These are phyloP conservation scores for Neoascia interrupta DNA, from an alignment of 2,888 invertebrate genomes.

Conservation along the genomic window DNA sequence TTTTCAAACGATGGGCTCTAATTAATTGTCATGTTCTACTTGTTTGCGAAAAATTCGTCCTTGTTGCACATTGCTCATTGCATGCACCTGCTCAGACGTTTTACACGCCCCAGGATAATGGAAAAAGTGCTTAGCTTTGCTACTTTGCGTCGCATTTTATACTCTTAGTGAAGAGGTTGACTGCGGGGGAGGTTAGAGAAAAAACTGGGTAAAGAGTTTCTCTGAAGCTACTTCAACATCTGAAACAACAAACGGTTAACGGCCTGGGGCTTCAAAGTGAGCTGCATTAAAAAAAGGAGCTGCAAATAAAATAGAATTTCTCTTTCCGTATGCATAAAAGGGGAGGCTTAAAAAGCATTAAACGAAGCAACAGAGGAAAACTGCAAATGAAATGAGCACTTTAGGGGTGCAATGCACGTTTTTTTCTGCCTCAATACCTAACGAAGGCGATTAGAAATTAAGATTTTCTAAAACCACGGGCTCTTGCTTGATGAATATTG, in stretches of 20 bases:
- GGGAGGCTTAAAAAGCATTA: neutral
- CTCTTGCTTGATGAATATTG: too few species aligned
- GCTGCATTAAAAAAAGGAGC: constrained; percentile 12
- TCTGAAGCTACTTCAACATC: constrained; percentile 42
- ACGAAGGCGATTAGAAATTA: too few species aligned
- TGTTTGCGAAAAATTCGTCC: constrained; percentile 5
- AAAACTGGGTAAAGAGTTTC: constrained; percentile 52
- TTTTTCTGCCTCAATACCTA: too few species aligned
- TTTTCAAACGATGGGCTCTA: constrained; percentile 41
- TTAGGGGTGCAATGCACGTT: too few species aligned
- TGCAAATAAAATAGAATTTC: constrained; percentile 27
- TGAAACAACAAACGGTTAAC: constrained; percentile 43
- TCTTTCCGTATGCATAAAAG: too few species aligned
- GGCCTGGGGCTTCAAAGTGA: constrained; percentile 26
- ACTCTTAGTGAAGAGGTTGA: constrained; percentile 5
- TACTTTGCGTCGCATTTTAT: constrained; percentile 21
- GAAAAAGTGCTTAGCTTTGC: too few species aligned
- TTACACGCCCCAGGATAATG: constrained; percentile 6
- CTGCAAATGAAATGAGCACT: too few species aligned
- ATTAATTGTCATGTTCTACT: constrained; percentile 31
- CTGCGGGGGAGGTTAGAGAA: neutral
- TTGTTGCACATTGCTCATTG: constrained; percentile 33
- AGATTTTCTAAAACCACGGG: too few species aligned
- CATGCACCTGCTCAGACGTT: constrained; percentile 17
- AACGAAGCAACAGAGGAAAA: neutral